Percentiles rank a stretch among this genome's conserved stretches.
These are phyloP conservation scores for Panthera uncia DNA, from an alignment of 2,113 vertebrate species.

Conservation along the genomic window DNA sequence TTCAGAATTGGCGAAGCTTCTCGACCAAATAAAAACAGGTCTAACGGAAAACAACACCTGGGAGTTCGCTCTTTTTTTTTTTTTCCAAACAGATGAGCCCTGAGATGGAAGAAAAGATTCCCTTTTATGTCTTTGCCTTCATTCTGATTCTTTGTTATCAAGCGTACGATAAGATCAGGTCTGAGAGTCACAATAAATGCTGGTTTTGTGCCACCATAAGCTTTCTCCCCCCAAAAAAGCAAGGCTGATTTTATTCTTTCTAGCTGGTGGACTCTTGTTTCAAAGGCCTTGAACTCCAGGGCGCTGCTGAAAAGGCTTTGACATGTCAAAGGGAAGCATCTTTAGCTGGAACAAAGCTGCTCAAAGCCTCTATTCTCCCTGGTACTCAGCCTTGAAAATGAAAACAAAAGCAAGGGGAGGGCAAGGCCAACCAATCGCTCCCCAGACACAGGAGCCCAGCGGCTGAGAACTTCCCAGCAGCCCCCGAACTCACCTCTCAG, in stretches of 20 bases:
- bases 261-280: neutral
- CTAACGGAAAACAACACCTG: neutral
- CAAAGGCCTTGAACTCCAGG: constrained; percentile 61
- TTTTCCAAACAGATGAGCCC: neutral
- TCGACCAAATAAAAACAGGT: neutral
- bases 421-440: neutral
- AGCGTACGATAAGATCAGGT: constrained; percentile 2
- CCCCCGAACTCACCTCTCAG: constrained; percentile 90
- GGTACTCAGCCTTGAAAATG: constrained; percentile 29
- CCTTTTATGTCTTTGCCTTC: constrained; percentile 47
- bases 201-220: constrained; percentile 21
- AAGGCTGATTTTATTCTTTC: constrained; percentile 49
- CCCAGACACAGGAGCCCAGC: neutral
- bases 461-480: neutral
- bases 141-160: constrained; percentile 44
- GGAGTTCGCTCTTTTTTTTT: neutral
- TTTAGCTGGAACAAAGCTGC: constrained; percentile 17
- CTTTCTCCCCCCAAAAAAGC: neutral
- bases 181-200: constrained; percentile 38
- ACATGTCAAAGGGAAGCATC: constrained; percentile 26
- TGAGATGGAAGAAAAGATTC: constrained; percentile 20
- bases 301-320: constrained; percentile 52
- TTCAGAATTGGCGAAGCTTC: neutral
- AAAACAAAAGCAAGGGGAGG: constrained; percentile 19
- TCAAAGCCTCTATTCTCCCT: neutral